A percentile compares a stretch with the other conserved stretches of the same genome.
Evolutionary conservation across 2,797 vertebrate genomes (phyloP).

Genomic region (Tapirus indicus): DNA sequence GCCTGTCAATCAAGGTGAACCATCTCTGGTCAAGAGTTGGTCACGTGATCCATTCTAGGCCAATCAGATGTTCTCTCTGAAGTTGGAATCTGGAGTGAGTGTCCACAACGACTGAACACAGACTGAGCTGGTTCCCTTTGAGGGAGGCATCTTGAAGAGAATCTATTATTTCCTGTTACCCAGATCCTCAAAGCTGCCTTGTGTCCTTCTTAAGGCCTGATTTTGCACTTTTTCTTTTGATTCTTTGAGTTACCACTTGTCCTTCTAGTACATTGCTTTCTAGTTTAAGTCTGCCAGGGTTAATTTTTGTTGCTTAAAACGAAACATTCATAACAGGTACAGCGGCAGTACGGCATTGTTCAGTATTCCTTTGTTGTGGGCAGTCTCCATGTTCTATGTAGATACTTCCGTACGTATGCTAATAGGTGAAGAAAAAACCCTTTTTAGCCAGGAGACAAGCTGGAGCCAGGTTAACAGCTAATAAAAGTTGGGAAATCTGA

Average conservation of each 20-base stretch:
- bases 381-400: neutral
- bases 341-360: neutral
- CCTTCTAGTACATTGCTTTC: neutral
- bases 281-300: neutral
- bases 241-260: neutral
- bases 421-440: neutral
- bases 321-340: neutral
- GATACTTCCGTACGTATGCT: neutral
- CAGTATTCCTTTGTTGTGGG: neutral
- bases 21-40: neutral
- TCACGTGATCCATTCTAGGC: neutral
- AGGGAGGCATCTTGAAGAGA: neutral
- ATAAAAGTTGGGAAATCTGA: neutral
- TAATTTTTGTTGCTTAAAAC: neutral
- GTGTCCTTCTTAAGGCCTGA: neutral
- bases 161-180: neutral
- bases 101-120: neutral
- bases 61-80: neutral
- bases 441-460: neutral
- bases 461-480: neutral
- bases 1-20: neutral
- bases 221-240: neutral
- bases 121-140: neutral
- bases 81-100: neutral
- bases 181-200: neutral